Evolutionary conservation across 1,140 invertebrate genomes (phyloP).

Genomic region (Bombus huntii): DNA sequence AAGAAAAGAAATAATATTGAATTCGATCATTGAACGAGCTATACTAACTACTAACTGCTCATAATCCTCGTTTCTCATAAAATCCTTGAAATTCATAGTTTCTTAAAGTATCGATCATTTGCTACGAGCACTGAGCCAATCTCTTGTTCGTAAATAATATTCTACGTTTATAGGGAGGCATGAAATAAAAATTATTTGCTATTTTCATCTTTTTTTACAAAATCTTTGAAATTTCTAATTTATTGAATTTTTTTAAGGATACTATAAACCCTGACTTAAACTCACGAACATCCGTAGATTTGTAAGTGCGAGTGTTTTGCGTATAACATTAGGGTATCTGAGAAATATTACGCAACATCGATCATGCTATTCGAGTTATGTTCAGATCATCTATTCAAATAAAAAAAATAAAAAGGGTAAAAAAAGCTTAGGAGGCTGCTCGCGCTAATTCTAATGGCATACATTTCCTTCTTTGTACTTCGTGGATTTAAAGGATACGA

Average conservation of each 20-base stretch:
- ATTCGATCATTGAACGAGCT: slow-evolving; percentile 2
- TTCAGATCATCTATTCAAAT: background rate
- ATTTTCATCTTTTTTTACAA: background rate
- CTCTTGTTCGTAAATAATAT: background rate
- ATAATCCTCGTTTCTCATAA: background rate
- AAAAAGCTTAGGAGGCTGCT: background rate
- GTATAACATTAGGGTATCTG: background rate
- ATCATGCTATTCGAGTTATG: background rate
- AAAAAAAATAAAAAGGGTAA: too few relatives aligned
- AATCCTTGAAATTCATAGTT: background rate
- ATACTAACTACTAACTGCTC: background rate
- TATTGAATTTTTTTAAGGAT: background rate
- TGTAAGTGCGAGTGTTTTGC: background rate
- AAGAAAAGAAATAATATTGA: background rate
- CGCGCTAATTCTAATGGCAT: background rate
- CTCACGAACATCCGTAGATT: background rate
- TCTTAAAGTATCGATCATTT: background rate
- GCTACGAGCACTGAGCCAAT: background rate
- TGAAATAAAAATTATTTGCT: background rate
- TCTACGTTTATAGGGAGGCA: background rate
- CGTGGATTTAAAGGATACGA: too few relatives aligned
- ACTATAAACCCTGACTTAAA: background rate
- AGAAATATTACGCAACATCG: background rate
- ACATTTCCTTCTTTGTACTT: background rate
- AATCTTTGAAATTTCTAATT: background rate